Evolutionary conservation across 2,888 invertebrate species (phyloP), one percentile per base, ranked within the genome.

Genomic region (Patella ulyssiponensis): DNA sequence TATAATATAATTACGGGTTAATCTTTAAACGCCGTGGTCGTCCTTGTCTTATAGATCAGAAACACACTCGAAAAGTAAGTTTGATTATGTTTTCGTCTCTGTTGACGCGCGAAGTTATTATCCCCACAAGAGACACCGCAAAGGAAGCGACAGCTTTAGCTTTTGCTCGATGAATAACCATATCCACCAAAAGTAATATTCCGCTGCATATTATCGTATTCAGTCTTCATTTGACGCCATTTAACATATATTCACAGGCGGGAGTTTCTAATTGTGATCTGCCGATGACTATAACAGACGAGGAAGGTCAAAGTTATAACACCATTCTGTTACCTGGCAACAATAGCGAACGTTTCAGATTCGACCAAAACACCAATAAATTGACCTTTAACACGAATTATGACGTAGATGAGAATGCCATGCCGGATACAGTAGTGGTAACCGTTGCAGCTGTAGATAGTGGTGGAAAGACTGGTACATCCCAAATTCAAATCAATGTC

Each of bases 401-500:
- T 51, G 74, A 74, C 64, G 69, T 74, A 44, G 74, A 74, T 51
- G 20, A 64, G 20, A 51, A 20, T 27, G 64, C n/a, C 5, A 76
- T 70, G 71, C 76, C 77, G 1, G 53, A 73, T 7, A 71, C 71
- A 56, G 78, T 75, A 20, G 58, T 53, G 27, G 44, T 79, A 7
- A 77, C 76, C 20, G 64, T 81, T 23, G 71, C 76, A 14, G 81
- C 81, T 11, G 74, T 64, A 15, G 81, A 81, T 77, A 69, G 71
- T 52, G 71, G 53, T 7, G 74, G 79, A 14, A 23, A 64, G 14
- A 74, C 81, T 15, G 77, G 76, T 9, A 79, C 79, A 9, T 71
- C 77, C 12, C 74, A 77, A 51, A 77, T 81, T 23, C 73, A 71
- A 12, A 70, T 81, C 44, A 74, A 74, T 52, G 74, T 81, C 52